A percentile compares a stretch with the other conserved stretches of the same genome.
phyloP scores from a whole-genome alignment of 2,797 vertebrate genomes.

The Peromyscus nudipes region DNA sequence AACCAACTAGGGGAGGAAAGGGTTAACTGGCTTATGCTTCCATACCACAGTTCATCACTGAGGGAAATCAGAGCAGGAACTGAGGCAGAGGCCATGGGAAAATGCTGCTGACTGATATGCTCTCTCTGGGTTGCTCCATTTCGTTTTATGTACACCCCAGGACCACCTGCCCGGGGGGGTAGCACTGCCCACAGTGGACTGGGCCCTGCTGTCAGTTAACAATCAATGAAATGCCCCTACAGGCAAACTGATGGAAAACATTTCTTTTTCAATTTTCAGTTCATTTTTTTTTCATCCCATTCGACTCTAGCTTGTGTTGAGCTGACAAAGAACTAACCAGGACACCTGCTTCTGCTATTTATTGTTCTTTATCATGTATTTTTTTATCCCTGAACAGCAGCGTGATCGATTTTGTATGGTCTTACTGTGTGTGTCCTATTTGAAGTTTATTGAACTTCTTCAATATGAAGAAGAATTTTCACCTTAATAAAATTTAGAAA shows the following conservation, averaged over 20 bases:
- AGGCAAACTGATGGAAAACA: not conserved
- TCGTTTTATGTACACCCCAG: not conserved
- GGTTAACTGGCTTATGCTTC: not conserved
- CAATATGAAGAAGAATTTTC: not conserved
- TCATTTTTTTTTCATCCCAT: not conserved
- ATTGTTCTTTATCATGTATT: not conserved
- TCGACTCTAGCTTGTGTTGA: not conserved
- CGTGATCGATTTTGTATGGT: not conserved
- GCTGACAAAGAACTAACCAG: not conserved
- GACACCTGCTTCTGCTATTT: not conserved
- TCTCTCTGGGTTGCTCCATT: not conserved
- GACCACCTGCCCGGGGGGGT: not conserved
- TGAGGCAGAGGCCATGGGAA: not conserved
- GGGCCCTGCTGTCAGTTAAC: not conserved
- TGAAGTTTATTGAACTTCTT: not conserved
- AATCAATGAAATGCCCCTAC: not conserved
- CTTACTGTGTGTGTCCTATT: not conserved
- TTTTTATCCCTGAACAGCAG: not conserved
- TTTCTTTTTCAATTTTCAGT: not conserved
- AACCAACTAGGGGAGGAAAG: not conserved
- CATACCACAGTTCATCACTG: not conserved
- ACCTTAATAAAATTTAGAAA: not conserved
- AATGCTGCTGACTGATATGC: not conserved
- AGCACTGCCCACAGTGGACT: not conserved
- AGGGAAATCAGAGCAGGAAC: not conserved